Conservation (phyloP, 1,140 invertebrate species). For the Brachionus manjavacas region DNA sequence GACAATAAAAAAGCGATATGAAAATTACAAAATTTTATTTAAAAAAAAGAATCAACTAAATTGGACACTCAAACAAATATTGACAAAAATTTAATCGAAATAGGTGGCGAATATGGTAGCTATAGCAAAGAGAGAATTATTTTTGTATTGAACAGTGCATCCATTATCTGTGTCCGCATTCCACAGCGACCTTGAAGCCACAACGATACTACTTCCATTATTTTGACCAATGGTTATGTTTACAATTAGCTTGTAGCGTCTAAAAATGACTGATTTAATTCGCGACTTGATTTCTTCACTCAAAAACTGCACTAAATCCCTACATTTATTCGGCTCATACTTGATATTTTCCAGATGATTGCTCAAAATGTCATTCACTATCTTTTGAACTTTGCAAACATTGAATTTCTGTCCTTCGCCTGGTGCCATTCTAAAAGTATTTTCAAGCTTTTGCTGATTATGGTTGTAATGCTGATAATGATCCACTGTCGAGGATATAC, state of each 20-base stretch:
- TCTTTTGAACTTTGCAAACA: constrained; percentile 44
- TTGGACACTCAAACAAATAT: not conserved
- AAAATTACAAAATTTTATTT: not conserved
- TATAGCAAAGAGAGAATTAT: constrained; percentile 24
- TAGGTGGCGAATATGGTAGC: constrained; percentile 37
- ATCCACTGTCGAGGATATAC: constrained; percentile 17
- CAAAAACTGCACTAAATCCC: constrained; percentile 4
- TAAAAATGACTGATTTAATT: constrained; percentile 25
- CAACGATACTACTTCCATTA: constrained; percentile 3
- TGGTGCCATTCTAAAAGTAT: constrained; percentile 46
- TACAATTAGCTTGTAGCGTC: constrained; percentile 32
- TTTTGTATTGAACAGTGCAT: constrained; percentile 32
- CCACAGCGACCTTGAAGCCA: constrained; percentile 17
- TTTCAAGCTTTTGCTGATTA: constrained; percentile 43
- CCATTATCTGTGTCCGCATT: constrained; percentile 36
- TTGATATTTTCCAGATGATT: constrained; percentile 43
- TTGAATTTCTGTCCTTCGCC: constrained; percentile 45
- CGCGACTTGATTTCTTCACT: constrained; percentile 29
- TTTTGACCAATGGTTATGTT: constrained; percentile 40
- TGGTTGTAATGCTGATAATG: not conserved
- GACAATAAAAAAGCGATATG: not conserved
- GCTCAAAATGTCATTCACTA: constrained; percentile 47
- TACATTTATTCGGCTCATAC: constrained; percentile 45
- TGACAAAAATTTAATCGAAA: constrained; percentile 6
- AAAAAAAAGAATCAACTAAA: not conserved